Evolutionary conservation across 2,797 vertebrate species (phyloP).

Genomic region (Bovichtus variegatus): DNA sequence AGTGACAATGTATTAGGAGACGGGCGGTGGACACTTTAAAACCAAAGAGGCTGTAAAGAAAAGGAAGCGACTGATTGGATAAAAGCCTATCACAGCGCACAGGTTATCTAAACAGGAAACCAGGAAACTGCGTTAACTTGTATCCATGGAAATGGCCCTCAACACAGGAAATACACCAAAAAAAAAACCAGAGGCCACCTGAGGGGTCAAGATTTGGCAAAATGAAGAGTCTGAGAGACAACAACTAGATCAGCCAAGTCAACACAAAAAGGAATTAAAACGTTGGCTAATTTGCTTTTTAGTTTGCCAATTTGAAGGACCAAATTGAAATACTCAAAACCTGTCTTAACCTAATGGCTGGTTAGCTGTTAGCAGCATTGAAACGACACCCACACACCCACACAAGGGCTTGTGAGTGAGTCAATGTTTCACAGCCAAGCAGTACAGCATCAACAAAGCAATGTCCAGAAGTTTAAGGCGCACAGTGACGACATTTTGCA

Average conservation of each 20-base stretch:
- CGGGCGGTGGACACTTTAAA: constrained; percentile 7
- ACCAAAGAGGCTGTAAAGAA: constrained; percentile 42
- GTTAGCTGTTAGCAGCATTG: not conserved
- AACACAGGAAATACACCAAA: constrained; percentile 79
- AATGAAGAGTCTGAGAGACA: not conserved
- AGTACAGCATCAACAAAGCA: not conserved
- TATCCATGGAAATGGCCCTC: constrained; percentile 83
- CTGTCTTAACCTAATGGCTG: not conserved
- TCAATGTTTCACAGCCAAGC: not conserved
- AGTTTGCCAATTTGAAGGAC: not conserved
- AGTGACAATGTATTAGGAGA: constrained; percentile 2
- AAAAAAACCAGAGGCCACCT: constrained; percentile 74
- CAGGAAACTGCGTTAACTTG: constrained; percentile 69
- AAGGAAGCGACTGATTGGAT: constrained; percentile 75
- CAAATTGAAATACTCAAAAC: not conserved
- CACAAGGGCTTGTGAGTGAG: not conserved
- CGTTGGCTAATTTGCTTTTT: not conserved
- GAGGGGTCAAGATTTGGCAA: constrained; percentile 23
- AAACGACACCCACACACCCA: not conserved
- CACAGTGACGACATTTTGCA: not conserved
- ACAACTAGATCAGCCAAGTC: not conserved
- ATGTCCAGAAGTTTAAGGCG: not conserved
- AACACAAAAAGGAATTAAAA: not conserved
- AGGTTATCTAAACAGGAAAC: constrained; percentile 86
- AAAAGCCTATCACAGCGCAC: constrained; percentile 59